Conservation (phyloP, 2,888 invertebrate genomes). For the Tetranychus truncatus region DNA sequence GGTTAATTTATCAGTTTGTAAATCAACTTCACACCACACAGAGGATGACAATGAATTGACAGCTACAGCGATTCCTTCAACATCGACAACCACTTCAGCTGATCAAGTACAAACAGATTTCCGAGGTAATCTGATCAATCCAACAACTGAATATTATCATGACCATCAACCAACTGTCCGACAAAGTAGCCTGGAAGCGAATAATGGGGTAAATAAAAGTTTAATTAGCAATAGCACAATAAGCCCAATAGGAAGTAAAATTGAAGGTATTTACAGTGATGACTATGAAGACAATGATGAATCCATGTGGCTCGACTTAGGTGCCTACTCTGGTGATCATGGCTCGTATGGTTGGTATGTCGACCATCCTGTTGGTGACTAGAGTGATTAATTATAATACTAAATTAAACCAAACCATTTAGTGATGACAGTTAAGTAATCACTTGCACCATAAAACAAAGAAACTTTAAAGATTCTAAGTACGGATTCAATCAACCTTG, state of each 20-base stretch:
- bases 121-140: not conserved
- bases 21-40: too few species aligned
- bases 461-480: too few species aligned
- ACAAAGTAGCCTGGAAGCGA: not conserved
- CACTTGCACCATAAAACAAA: too few species aligned
- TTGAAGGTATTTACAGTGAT: not conserved
- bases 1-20: too few species aligned
- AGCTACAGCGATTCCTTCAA: not conserved
- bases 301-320: constrained; percentile 25
- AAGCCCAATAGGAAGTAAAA: not conserved
- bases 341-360: constrained; percentile 28
- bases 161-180: too few species aligned
- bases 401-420: not conserved
- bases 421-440: constrained; percentile 10
- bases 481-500: too few species aligned
- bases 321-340: constrained; percentile 25
- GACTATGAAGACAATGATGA: not conserved
- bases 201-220: not conserved
- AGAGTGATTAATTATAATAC: not conserved
- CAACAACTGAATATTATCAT: too few species aligned
- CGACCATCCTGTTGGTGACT: constrained; percentile 23
- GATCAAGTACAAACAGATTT: not conserved
- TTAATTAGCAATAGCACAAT: not conserved
- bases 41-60: not conserved
- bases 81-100: not conserved